These are phyloP conservation scores for Sciaenops ocellatus DNA, from an alignment of 2,797 vertebrate species.

Conservation along the genomic window DNA sequence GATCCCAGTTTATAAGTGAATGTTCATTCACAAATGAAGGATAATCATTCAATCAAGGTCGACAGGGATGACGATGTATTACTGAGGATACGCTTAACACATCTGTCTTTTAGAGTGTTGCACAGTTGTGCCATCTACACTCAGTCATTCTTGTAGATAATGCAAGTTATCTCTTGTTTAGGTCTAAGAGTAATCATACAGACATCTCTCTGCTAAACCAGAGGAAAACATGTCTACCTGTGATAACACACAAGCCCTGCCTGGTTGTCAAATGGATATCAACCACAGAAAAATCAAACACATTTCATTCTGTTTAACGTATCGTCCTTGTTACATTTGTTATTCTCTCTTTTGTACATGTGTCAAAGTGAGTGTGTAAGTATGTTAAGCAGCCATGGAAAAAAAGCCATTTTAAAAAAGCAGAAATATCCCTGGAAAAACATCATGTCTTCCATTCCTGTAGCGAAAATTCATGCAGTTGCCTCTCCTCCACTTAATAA, in stretches of 20 bases:
- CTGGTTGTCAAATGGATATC: conserved; percentile 3
- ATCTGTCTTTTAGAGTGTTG: not conserved
- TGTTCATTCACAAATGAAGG: not conserved
- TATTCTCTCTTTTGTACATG: not conserved
- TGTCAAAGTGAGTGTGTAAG: conserved; percentile 5
- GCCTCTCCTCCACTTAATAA: conserved; percentile 60
- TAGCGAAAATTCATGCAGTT: conserved; percentile 48
- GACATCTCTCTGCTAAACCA: not conserved
- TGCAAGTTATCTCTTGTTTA: not conserved
- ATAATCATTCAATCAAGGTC: not conserved
- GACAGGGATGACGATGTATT: not conserved
- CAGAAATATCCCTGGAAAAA: not conserved
- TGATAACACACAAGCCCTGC: not conserved
- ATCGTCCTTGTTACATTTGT: not conserved
- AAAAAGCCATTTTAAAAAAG: not conserved
- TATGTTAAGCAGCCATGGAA: not conserved
- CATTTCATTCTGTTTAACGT: conserved; percentile 11
- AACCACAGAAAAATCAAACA: conserved; percentile 8
- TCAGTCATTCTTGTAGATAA: not conserved
- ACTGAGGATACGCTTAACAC: not conserved
- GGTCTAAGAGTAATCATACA: not conserved
- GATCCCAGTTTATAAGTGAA: not conserved
- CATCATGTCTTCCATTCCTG: not conserved
- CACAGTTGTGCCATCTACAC: not conserved
- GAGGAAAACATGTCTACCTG: not conserved